phyloP scores from a whole-genome alignment of 2,797 vertebrate genomes.

The Gastrophryne carolinensis region DNA sequence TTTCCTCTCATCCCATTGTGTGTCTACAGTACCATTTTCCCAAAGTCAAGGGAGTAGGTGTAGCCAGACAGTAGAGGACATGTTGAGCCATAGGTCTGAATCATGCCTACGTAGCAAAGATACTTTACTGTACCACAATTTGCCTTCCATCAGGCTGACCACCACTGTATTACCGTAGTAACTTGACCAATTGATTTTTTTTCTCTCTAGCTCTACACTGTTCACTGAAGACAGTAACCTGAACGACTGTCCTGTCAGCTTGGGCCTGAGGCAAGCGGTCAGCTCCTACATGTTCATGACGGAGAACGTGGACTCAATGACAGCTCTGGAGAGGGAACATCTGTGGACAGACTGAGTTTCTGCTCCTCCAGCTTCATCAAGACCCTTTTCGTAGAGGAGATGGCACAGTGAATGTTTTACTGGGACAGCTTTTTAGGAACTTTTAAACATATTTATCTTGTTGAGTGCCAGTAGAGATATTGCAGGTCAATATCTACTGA shows the following conservation, averaged over 20 bases:
- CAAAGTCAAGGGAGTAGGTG: too few relatives aligned
- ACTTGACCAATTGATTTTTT: neutral
- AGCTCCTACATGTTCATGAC: slow-evolving; percentile 81
- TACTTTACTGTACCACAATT: too few relatives aligned
- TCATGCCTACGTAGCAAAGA: too few relatives aligned
- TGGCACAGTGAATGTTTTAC: neutral
- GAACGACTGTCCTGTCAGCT: slow-evolving; percentile 73
- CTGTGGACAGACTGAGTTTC: slow-evolving; percentile 8
- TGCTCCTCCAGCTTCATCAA: neutral
- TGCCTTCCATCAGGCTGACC: too few relatives aligned
- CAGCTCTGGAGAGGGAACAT: neutral
- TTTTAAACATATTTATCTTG: neutral
- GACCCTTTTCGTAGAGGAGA: neutral
- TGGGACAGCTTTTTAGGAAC: neutral
- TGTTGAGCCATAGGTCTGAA: too few relatives aligned
- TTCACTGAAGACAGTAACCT: slow-evolving; percentile 60
- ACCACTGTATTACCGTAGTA: too few relatives aligned
- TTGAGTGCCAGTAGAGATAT: neutral
- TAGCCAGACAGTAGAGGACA: too few relatives aligned
- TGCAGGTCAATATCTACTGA: slow-evolving; percentile 17
- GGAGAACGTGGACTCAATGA: slow-evolving; percentile 50
- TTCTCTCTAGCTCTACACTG: slow-evolving; percentile 70
- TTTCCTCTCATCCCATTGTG: too few relatives aligned
- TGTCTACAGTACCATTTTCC: too few relatives aligned
- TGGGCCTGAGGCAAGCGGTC: slow-evolving; percentile 82